Conservation (phyloP, 2,888 invertebrate genomes). For the Hirtodrosophila confusa region DNA sequence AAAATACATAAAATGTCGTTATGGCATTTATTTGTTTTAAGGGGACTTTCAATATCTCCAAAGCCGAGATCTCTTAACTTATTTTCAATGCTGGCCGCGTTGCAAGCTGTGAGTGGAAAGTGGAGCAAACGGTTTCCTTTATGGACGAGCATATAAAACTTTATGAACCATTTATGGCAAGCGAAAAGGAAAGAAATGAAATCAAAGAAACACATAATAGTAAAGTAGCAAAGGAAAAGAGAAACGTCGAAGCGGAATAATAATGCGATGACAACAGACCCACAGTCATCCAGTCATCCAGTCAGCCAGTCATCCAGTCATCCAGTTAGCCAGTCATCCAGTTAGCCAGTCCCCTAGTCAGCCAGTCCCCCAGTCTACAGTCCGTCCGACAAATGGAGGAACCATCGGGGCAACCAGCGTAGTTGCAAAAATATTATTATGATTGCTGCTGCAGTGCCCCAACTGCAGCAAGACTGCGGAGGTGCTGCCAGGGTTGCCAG, state of each 20-base stretch:
- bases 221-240: conserved; percentile 64
- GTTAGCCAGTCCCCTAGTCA: conserved; percentile 20
- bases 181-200: conserved; percentile 49
- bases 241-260: conserved; percentile 65
- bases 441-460: conserved; percentile 46
- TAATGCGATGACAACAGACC: conserved; percentile 64
- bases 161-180: conserved; percentile 70
- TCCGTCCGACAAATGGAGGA: conserved; percentile 36
- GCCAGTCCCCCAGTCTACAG: conserved; percentile 18
- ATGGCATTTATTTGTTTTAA: conserved; percentile 25
- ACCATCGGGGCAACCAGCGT: conserved; percentile 24
- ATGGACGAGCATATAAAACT: conserved; percentile 68
- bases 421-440: conserved; percentile 69
- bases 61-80: conserved; percentile 34
- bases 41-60: conserved; percentile 36
- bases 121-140: conserved; percentile 69
- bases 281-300: conserved; percentile 28
- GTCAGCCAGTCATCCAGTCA: conserved; percentile 23
- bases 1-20: conserved; percentile 30
- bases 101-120: conserved; percentile 49
- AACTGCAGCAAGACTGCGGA: conserved; percentile 36
- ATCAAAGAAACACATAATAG: conserved; percentile 69
- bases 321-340: conserved; percentile 15
- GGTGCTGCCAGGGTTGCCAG: not conserved
- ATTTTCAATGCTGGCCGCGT: conserved; percentile 43